Evolutionary conservation across 2,113 vertebrate species (phyloP).

Genomic region (Falcunculus frontatus): DNA sequence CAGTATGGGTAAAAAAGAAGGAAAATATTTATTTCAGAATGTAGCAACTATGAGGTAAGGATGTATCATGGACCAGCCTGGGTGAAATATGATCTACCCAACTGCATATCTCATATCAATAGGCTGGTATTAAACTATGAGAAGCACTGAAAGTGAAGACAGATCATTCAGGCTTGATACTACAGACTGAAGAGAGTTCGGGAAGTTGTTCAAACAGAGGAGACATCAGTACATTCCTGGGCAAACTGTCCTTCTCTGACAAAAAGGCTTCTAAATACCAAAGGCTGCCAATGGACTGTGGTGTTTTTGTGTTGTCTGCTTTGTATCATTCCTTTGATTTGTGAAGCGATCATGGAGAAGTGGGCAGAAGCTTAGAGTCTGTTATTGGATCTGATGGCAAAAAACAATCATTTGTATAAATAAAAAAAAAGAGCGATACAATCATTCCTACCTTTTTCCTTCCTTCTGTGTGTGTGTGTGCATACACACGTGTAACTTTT

Average conservation of each 20-base stretch:
- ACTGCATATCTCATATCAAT: background rate
- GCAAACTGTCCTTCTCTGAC: background rate
- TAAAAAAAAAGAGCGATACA: background rate
- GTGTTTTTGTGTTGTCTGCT: background rate
- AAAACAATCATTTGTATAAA: background rate
- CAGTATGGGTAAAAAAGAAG: background rate
- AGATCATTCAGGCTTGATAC: background rate
- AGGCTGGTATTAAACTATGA: background rate
- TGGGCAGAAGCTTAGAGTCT: background rate
- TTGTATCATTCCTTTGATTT: background rate
- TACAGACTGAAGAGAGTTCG: background rate
- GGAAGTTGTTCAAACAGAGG: background rate
- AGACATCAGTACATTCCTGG: background rate
- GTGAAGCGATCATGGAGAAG: background rate
- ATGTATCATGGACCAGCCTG: background rate
- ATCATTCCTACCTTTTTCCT: background rate
- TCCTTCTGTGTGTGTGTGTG: background rate
- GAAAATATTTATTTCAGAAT: background rate
- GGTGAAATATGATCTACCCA: background rate
- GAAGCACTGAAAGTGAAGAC: background rate
- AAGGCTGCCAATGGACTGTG: background rate
- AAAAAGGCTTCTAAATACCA: background rate
- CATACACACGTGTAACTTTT: rapidly evolving
- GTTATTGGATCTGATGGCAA: background rate
- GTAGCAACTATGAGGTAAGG: background rate